Base-by-base conservation (phyloP, 2,797 vertebrate species). In the Tragelaphus eurycerus region DNA sequence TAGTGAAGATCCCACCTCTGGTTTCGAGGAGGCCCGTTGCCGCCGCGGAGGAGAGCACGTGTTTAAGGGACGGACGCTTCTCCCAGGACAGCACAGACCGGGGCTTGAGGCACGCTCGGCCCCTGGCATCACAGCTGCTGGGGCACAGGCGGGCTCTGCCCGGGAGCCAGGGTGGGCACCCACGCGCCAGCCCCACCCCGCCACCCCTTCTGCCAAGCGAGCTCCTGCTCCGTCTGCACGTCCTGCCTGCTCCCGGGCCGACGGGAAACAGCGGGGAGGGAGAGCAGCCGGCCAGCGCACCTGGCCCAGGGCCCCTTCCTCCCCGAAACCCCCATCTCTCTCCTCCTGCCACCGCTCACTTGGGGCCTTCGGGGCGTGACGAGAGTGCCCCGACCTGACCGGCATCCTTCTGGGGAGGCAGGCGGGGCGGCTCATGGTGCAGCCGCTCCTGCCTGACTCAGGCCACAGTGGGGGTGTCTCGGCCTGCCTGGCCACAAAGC, bases 191-290 rank as follows among this genome's bases (percentile, higher is more conserved):
- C 31, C 46, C 4, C 2, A 52, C 7, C 11, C 10, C 3, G 0
- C 82, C 10, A 38, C 38, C 86, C 59, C 3, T 89, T 78, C 95
- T 85, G 64, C 92, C 57, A 6, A 19, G 3, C 6, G 89, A 89
- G 62, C 21, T 59, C 59, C 54, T 92, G 55, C 29, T 59, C 67
- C 29, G 64, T 62, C 88, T 2, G 0, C 52, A 29, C 1, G 0
- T 3, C 96, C 96, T 62, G 91, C 94, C 96, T 6, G 92, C 89
- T 88, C 97, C 96, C 95, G 88, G 11, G 0, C 2, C 0, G 48
- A 93, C 96, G 97, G 98, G 97, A 98, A 97, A 17, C 96, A 98
- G 98, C 84, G 23, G 52, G 0, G 89, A 81, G n/a, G 0, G 81
- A 55, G 81, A 67, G 96, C 64, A 71, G 79, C 43, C 48, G 25